Base-by-base conservation (phyloP, 1,140 invertebrate genomes). In the Thaumetopoea pityocampa region DNA sequence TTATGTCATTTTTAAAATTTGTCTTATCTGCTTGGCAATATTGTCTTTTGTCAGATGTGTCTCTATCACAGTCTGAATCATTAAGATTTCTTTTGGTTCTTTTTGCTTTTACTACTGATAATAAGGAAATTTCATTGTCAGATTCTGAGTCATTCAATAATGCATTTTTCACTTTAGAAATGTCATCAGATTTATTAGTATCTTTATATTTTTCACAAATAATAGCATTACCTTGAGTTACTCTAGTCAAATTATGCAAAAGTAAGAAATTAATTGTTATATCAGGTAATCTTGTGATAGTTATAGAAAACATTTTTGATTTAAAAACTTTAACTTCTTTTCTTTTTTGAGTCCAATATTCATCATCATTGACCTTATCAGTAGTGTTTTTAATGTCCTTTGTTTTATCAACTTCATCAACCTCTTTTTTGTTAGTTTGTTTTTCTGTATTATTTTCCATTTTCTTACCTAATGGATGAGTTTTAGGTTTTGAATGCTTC, bases 251-350 rank as follows among this genome's bases (percentile, higher is more conserved):
- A 29, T 65, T 58, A 43, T 69, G 11, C 8, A 15, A 35, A 35
- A 42, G 26, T 28, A 82, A 54, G 57, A 64, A 78, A 9, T 47
- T 22, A 11, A 24, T 11, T 28, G 56, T 50, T 11, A 80, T 51
- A 40, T 63, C 50, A 10, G 78, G 76, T 16, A 82, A 36, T 32
- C 42, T 67, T 15, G 14, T 40, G 18, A 79, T 9, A 22, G 63
- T 63, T 34, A 80, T 46, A 14, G 26, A 4, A 62, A 72, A 79
- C 7, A 51, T 20, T 51, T 76, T 78, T 11, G 67, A 27, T 46
- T 69, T 62, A 49, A 80, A 79, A 2, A 42, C 27, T 40, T 52
- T 52, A 9, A 70, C 61, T 56, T 70, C 66, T 49, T 66, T 62
- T 42, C 49, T 50, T 52, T 67, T 76, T 40, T 34, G 26, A 23